Evolutionary conservation across 2,113 vertebrate species (phyloP).

Genomic region (Nyctereutes procyonoides): DNA sequence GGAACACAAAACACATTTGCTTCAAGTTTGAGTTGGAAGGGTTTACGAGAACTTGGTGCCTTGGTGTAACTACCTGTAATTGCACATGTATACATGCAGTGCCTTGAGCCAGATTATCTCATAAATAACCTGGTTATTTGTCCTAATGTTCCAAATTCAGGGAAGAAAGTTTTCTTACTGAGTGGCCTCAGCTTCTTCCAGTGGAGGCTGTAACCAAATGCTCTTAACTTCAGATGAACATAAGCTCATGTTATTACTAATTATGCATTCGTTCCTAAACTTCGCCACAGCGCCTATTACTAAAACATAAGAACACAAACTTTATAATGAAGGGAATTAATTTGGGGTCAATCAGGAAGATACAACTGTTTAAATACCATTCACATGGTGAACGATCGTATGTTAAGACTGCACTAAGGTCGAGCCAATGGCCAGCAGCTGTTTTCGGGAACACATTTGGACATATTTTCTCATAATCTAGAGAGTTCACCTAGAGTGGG

Average conservation of each 20-base stretch:
- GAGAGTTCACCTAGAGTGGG: neutral
- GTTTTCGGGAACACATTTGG: neutral
- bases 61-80: neutral
- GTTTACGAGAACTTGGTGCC: neutral
- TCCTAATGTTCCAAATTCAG: neutral
- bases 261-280: slow-evolving; percentile 1
- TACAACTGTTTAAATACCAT: neutral
- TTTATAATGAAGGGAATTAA: slow-evolving; percentile 6
- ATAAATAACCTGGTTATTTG: neutral
- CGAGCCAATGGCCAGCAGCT: neutral
- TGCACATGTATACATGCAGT: neutral
- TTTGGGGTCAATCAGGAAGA: neutral
- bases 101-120: neutral
- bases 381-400: neutral
- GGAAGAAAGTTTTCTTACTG: neutral
- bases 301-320: neutral
- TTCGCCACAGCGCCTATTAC: neutral
- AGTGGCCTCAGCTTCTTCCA: slow-evolving; percentile 35
- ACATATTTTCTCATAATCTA: neutral
- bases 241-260: neutral
- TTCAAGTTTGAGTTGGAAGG: neutral
- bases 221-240: neutral
- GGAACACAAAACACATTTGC: neutral
- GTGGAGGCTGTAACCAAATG: neutral
- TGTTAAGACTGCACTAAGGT: neutral